Evolutionary conservation across 2,797 vertebrate genomes (phyloP).

Genomic region (Heteromormyrus szaboi): DNA sequence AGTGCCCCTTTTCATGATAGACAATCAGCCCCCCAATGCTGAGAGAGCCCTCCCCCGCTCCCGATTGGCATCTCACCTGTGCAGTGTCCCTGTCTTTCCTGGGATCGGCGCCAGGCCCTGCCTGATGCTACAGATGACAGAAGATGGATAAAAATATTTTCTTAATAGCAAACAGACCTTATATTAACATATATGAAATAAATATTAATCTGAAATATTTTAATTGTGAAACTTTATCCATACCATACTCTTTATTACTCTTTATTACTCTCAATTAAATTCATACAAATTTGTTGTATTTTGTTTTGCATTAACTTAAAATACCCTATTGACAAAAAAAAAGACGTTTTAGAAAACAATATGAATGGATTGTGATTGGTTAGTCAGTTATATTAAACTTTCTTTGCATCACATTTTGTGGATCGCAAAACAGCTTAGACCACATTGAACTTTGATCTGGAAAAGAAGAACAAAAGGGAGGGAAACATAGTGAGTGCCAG

Average conservation of each 20-base stretch:
- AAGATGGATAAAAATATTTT: background rate
- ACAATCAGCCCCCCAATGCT: background rate
- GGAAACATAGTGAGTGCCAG: background rate
- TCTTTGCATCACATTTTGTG: background rate
- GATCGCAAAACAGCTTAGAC: background rate
- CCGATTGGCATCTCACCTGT: background rate
- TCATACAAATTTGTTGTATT: background rate
- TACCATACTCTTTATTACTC: background rate
- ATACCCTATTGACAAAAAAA: background rate
- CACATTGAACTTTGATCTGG: background rate
- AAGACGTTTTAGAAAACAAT: background rate
- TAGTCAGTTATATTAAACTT: background rate
- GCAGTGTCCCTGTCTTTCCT: background rate
- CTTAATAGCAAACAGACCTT: background rate
- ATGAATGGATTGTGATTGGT: background rate
- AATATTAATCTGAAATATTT: background rate
- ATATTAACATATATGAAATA: background rate
- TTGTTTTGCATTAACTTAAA: background rate
- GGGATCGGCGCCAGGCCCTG: background rate
- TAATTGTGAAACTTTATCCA: background rate
- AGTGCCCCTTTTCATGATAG: background rate
- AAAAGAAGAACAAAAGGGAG: background rate
- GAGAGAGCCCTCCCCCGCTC: background rate
- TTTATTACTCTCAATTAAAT: background rate
- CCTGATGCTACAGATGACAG: background rate